Conservation (phyloP, 2,797 vertebrate genomes). For the Rhabdomys pumilio region DNA sequence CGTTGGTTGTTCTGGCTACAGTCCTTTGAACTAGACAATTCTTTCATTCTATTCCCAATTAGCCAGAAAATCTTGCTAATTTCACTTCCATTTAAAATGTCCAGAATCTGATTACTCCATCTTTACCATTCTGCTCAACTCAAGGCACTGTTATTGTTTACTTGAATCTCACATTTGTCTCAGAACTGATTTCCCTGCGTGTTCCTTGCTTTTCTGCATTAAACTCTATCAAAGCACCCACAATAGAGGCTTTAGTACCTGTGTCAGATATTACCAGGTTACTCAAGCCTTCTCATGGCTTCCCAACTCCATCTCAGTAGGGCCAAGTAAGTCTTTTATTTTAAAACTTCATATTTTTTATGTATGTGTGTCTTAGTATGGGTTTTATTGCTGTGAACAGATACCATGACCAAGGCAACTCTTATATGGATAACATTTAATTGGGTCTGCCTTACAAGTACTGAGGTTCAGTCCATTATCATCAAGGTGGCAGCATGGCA, state of each 20-base stretch:
- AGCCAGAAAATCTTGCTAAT: not conserved
- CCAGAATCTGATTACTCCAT: not conserved
- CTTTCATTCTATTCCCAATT: not conserved
- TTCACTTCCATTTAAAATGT: slow-evolving; percentile 49
- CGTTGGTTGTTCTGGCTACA: not conserved
- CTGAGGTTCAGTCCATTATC: too few relatives aligned
- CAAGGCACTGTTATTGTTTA: not conserved
- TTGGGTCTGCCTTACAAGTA: too few relatives aligned
- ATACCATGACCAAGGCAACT: too few relatives aligned
- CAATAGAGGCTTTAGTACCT: not conserved
- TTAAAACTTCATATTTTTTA: not conserved
- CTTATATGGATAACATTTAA: too few relatives aligned
- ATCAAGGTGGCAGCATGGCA: too few relatives aligned
- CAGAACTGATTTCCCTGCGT: not conserved
- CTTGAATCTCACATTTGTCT: not conserved
- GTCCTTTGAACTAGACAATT: not conserved
- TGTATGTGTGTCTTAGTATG: too few relatives aligned
- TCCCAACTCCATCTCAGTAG: not conserved
- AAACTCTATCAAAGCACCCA: not conserved
- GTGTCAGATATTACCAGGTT: not conserved
- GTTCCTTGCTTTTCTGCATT: not conserved
- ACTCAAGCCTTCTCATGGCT: not conserved
- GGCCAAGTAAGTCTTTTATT: not conserved
- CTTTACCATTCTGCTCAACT: not conserved
- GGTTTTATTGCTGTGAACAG: too few relatives aligned